A percentile compares a stretch with the other conserved stretches of the same genome.
Conservation (phyloP, 2,797 vertebrate species). For the Sternarchorhynchus goeldii region DNA sequence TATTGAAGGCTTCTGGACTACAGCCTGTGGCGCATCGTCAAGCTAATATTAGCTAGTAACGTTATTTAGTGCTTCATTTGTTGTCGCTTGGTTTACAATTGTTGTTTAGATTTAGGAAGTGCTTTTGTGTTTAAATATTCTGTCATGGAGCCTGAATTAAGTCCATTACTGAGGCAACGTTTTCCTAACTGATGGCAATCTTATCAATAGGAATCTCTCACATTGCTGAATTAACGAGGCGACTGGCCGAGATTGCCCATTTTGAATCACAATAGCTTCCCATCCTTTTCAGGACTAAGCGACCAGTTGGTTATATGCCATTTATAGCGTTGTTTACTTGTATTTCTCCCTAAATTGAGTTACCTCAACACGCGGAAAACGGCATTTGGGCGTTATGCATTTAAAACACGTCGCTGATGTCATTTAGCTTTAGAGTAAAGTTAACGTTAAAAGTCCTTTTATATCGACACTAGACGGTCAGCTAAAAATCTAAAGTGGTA, state of each 20-base stretch:
- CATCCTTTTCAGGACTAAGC: neutral
- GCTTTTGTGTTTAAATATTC: constrained; percentile 24
- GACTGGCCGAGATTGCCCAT: neutral
- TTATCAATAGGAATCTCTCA: constrained; percentile 31
- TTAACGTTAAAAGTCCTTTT: no score
- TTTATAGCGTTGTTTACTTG: neutral
- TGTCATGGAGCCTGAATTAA: constrained; percentile 11
- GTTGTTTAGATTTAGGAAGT: neutral
- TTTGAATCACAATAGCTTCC: constrained; percentile 47
- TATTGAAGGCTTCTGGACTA: neutral
- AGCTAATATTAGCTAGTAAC: neutral
- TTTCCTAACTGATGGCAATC: constrained; percentile 16
- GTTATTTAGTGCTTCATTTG: no score
- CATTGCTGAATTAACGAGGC: constrained; percentile 33
- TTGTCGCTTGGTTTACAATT: neutral
- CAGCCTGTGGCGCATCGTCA: neutral
- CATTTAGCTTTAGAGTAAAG: no score
- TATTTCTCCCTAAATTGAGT: no score
- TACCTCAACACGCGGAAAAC: no score
- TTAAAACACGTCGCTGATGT: no score
- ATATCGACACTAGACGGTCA: no score
- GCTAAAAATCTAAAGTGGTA: no score
- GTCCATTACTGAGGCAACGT: constrained; percentile 12
- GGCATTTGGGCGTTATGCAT: no score
- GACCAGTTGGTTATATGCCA: constrained; percentile 5